phyloP scores from a whole-genome alignment of 1,140 invertebrate genomes.

The Drosophila mauritiana region DNA sequence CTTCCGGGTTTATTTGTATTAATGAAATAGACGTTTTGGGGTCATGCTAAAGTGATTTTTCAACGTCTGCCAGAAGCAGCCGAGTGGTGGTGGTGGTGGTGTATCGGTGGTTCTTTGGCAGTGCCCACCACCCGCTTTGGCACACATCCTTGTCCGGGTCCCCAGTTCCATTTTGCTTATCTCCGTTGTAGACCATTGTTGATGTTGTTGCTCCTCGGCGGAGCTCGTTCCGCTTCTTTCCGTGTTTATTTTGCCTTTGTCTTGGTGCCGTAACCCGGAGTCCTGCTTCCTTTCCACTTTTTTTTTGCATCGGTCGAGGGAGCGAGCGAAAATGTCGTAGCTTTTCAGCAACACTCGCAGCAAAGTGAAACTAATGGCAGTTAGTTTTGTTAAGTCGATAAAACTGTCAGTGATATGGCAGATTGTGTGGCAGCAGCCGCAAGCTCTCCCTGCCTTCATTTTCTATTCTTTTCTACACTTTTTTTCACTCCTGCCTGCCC shows the following conservation, averaged over 20 bases:
- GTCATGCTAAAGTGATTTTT: conserved; percentile 84
- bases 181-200: conserved; percentile 58
- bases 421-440: conserved; percentile 72
- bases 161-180: conserved; percentile 33
- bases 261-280: conserved; percentile 52
- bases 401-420: conserved; percentile 84
- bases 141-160: conserved; percentile 17
- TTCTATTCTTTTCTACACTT: not conserved
- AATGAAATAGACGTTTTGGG: conserved; percentile 84
- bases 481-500: not conserved
- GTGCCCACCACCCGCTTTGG: not conserved
- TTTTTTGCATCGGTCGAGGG: conserved; percentile 39
- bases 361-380: conserved; percentile 84
- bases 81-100: not conserved
- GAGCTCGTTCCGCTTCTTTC: conserved; percentile 30
- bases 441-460: not conserved
- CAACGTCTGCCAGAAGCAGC: conserved; percentile 68
- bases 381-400: conserved; percentile 84
- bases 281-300: conserved; percentile 8
- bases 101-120: not conserved
- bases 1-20: conserved; percentile 79
- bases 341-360: conserved; percentile 78
- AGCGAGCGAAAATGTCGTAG: conserved; percentile 56
- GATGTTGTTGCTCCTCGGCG: conserved; percentile 44
- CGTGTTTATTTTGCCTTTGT: conserved; percentile 79